Base-by-base conservation (phyloP, 2,113 vertebrate species). In the Chaetura pelagica region DNA sequence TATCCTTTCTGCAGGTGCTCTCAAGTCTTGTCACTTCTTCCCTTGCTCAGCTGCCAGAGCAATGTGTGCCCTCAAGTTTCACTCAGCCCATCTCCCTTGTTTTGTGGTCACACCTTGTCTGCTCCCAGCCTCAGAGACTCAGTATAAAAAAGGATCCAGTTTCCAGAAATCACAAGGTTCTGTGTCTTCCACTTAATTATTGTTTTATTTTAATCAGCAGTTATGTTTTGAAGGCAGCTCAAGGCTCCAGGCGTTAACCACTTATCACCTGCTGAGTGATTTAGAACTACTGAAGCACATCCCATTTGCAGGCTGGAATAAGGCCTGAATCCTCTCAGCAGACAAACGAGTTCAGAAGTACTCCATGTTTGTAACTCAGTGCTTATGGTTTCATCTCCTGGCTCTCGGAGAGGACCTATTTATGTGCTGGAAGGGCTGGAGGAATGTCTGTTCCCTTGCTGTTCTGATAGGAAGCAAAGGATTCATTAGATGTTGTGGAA, bases 181-280 rank as follows among this genome's bases (percentile, higher is more conserved):
- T 68, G 42, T 61, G 76, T 76, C 84, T 90, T 84, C 54, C 54
- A 74, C 80, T 96, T 97, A 96, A 96, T 97, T 93, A 94, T 73
- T 97, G 89, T 79, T 97, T 93, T 90, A 94, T 95, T 91, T 97
- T 91, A 95, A 96, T 95, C 95, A 95, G 83, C 84, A 94, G 84
- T 93, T 89, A 71, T 59, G 68, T 84, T 97, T 91, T 92, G 91
- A 94, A 97, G 95, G 63, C 90, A 95, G 58, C 81, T 95, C 59
- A 76, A 69, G 74, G 95, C 79, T 95, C 78, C 85, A 52, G 76
- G 85, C 64, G 1, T 86, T 94, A 87, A 89, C 79, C 87, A 96
- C 91, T 96, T 95, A 92, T 96, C 92, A 86, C 81, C 69, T 94
- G 79, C 83, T 86, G 87, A 93, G 68, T 86, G 63, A 79, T 90